phyloP scores from a whole-genome alignment of 2,797 vertebrate genomes.

The Muscicapa comitata region DNA sequence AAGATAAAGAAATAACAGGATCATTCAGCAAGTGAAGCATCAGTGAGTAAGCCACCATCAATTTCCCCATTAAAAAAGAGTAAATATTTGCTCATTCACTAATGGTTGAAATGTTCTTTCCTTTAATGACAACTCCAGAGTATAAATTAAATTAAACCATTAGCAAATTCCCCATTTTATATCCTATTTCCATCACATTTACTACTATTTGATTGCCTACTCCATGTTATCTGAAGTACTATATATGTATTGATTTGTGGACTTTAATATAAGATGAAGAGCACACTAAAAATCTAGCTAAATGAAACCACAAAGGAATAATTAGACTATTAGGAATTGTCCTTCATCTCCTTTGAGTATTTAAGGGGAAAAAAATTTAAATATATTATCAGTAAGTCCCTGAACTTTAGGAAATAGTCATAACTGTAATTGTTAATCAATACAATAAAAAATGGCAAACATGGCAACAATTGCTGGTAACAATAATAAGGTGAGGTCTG shows the following conservation, averaged over 20 bases:
- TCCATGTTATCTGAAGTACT: constrained; percentile 3
- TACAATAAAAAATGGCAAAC: neutral
- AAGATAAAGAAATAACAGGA: neutral
- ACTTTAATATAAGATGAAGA: constrained; percentile 11
- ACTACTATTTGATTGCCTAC: neutral
- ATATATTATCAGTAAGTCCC: neutral
- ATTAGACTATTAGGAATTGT: neutral
- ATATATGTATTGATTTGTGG: constrained; percentile 17
- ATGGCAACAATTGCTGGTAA: neutral
- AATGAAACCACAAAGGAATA: constrained; percentile 17
- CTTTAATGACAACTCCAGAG: neutral
- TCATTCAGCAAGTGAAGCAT: neutral
- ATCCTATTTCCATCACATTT: constrained; percentile 33
- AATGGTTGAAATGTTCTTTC: neutral
- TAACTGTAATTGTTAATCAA: neutral
- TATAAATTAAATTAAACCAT: constrained; percentile 34
- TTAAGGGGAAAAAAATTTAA: neutral
- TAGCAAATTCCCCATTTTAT: constrained; percentile 22
- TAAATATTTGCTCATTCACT: constrained; percentile 14
- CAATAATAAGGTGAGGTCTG: neutral
- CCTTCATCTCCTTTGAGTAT: neutral
- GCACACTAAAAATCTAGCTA: neutral
- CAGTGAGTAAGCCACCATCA: neutral
- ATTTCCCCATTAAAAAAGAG: neutral
- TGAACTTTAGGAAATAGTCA: neutral